These are phyloP conservation scores for Piezodorus guildinii DNA, from an alignment of 1,140 invertebrate genomes.

Conservation along the genomic window DNA sequence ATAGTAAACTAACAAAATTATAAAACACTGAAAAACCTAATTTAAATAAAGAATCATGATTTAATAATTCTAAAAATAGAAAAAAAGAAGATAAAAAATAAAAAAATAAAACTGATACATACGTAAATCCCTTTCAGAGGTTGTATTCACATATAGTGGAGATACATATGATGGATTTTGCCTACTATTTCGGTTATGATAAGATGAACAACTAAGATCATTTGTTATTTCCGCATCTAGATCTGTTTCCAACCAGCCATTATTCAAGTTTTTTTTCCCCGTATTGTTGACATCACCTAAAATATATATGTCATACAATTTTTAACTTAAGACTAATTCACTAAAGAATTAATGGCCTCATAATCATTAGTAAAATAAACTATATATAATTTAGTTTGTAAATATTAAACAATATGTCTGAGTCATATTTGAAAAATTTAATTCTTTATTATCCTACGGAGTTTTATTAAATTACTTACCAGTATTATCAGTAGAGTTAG, in stretches of 20 bases:
- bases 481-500: slow-evolving; percentile 35
- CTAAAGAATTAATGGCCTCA: no score
- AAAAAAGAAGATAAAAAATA: neutral
- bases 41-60: no score
- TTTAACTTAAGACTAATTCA: no score
- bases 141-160: slow-evolving; percentile 38
- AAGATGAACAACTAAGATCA: slow-evolving; percentile 42
- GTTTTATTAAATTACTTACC: slow-evolving; percentile 25
- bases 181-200: slow-evolving; percentile 24
- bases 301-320: neutral
- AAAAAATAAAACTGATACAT: neutral
- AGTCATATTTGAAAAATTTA: no score
- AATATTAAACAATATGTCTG: no score
- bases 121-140: slow-evolving; percentile 25
- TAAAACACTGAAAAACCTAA: no score
- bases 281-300: neutral
- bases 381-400: no score
- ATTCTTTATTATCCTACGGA: neutral
- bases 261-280: slow-evolving; percentile 20
- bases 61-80: no score
- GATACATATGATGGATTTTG: slow-evolving; percentile 20
- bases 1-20: no score
- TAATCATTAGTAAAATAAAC: no score
- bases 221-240: slow-evolving; percentile 61
- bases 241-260: slow-evolving; percentile 79